These are phyloP conservation scores for Microchrysa polita DNA, from an alignment of 2,888 invertebrate genomes.

Conservation along the genomic window DNA sequence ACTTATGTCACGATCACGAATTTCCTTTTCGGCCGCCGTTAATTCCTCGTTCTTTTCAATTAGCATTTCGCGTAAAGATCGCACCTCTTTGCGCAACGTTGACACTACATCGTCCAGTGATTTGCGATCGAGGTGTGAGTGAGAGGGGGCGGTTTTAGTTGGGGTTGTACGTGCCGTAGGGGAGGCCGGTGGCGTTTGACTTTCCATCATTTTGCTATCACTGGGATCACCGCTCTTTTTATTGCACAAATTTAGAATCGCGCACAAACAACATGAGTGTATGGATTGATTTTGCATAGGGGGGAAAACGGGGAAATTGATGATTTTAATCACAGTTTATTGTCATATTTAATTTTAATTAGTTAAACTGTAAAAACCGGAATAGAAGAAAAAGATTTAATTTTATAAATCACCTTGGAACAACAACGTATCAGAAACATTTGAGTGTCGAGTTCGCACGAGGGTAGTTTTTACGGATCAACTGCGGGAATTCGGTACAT, in stretches of 20 bases:
- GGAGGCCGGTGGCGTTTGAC: too few species aligned
- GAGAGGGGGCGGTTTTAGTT: slow-evolving; percentile 23
- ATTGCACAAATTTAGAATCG: not conserved
- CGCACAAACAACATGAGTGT: too few species aligned
- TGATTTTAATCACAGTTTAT: slow-evolving; percentile 11
- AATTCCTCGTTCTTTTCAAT: slow-evolving; percentile 55
- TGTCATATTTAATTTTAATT: not conserved
- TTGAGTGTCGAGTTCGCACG: not conserved
- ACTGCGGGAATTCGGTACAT: slow-evolving; percentile 27
- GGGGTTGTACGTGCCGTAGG: too few species aligned
- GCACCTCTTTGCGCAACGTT: slow-evolving; percentile 54
- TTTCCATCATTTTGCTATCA: slow-evolving; percentile 46
- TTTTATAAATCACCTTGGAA: slow-evolving; percentile 34
- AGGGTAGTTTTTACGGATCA: not conserved
- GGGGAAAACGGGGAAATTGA: not conserved
- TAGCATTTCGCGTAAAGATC: slow-evolving; percentile 53
- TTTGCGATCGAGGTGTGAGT: slow-evolving; percentile 50
- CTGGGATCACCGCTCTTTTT: slow-evolving; percentile 40
- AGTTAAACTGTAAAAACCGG: not conserved
- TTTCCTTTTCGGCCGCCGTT: slow-evolving; percentile 52
- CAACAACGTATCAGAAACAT: slow-evolving; percentile 43
- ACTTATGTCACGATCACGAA: slow-evolving; percentile 53
- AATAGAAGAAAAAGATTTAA: not conserved
- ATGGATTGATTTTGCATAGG: not conserved
- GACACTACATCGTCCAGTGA: slow-evolving; percentile 53